These are phyloP conservation scores for Cydia splendana DNA, from an alignment of 1,140 invertebrate genomes.

Conservation along the genomic window DNA sequence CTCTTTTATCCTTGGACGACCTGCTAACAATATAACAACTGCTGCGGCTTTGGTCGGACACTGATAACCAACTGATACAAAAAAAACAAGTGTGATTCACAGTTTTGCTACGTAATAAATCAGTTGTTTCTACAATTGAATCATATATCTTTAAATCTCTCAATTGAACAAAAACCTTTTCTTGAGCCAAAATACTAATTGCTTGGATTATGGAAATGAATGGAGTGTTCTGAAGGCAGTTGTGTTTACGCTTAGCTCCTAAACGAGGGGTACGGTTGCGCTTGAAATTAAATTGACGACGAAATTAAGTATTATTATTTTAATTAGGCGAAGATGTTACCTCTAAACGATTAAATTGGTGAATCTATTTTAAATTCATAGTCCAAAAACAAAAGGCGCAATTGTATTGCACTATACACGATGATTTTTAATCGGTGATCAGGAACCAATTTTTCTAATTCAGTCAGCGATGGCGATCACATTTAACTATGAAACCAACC, in stretches of 20 bases:
- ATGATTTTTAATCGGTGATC: too few relatives aligned
- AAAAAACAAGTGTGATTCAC: too few relatives aligned
- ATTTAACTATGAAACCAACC: too few relatives aligned
- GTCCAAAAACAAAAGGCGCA: not conserved
- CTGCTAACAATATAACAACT: too few relatives aligned
- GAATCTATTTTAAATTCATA: not conserved
- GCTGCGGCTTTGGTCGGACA: too few relatives aligned
- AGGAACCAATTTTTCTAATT: too few relatives aligned
- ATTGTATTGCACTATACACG: too few relatives aligned
- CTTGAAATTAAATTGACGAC: constrained; percentile 15
- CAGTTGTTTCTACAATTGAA: too few relatives aligned
- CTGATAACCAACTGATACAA: too few relatives aligned
- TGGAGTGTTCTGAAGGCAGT: constrained; percentile 14
- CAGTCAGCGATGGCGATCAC: too few relatives aligned
- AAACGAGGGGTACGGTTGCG: constrained; percentile 17
- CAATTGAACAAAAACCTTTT: not conserved
- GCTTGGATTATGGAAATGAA: constrained; percentile 9
- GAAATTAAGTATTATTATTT: constrained; percentile 12
- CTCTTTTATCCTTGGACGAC: too few relatives aligned
- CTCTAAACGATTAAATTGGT: not conserved
- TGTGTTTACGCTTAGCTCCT: constrained; percentile 5
- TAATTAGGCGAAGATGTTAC: not conserved
- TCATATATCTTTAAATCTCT: not conserved
- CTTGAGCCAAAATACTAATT: constrained; percentile 4
- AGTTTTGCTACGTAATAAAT: too few relatives aligned